Conservation (phyloP, 2,113 vertebrate species). For the Ramphastos sulfuratus region DNA sequence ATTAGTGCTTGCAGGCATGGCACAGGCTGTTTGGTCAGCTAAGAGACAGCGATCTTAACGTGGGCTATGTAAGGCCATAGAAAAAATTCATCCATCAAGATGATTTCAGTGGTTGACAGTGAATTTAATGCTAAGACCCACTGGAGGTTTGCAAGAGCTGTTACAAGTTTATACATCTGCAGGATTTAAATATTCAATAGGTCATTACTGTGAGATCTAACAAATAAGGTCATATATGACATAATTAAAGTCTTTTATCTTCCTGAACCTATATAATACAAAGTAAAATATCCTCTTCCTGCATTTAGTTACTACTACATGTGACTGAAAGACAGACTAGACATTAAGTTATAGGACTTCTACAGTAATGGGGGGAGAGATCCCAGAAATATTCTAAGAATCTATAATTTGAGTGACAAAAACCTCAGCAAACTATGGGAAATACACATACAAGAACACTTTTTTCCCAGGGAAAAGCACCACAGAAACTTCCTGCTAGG, state of each 20-base stretch:
- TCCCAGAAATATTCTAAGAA: too few relatives aligned
- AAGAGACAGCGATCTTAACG: fast-evolving
- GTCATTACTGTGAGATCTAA: neutral
- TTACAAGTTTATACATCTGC: neutral
- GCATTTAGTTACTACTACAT: neutral
- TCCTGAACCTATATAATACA: neutral
- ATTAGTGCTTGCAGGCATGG: neutral
- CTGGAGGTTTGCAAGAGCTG: neutral
- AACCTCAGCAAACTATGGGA: too few relatives aligned
- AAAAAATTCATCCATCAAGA: neutral
- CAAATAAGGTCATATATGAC: neutral
- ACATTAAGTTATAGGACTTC: too few relatives aligned
- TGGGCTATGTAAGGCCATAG: neutral
- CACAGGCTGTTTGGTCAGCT: neutral
- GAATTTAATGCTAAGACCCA: neutral
- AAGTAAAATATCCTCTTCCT: neutral
- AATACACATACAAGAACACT: too few relatives aligned
- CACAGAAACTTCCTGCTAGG: too few relatives aligned
- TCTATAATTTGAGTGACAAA: too few relatives aligned
- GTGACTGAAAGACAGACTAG: neutral
- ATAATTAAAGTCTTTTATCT: neutral
- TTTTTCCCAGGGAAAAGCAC: too few relatives aligned
- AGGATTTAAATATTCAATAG: neutral
- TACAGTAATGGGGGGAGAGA: too few relatives aligned
- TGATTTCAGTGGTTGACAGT: neutral